Evolutionary conservation across 2,888 invertebrate species (phyloP).

Genomic region (Lymantria dispar): DNA sequence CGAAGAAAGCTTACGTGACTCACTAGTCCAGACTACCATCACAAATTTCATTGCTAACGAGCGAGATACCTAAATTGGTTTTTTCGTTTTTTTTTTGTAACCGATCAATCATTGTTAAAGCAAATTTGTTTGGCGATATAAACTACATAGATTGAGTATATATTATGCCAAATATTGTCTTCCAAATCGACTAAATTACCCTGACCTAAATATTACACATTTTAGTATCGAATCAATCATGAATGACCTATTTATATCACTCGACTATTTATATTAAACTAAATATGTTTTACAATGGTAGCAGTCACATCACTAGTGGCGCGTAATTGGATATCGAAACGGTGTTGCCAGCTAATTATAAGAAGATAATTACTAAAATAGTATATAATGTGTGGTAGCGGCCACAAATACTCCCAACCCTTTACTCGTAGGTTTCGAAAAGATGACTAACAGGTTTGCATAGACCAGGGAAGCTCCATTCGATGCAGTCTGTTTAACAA

Average conservation of each 20-base stretch:
- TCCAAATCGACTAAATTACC: neutral
- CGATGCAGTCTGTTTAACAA: no score
- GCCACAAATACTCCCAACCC: no score
- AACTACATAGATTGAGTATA: neutral
- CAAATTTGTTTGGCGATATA: neutral
- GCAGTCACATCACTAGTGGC: neutral
- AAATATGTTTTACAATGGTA: neutral
- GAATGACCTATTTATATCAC: neutral
- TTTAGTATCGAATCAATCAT: neutral
- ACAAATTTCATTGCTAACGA: no score
- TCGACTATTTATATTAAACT: neutral
- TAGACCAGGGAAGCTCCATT: no score
- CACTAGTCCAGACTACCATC: no score
- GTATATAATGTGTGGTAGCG: no score
- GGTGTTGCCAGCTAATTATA: neutral
- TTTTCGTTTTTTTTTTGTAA: neutral
- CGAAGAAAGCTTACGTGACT: no score
- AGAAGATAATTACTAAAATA: no score
- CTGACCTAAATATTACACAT: constrained; percentile 1
- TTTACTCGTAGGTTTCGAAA: no score
- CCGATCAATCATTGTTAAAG: neutral
- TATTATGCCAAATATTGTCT: neutral
- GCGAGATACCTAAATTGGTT: no score
- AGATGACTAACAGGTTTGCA: no score
- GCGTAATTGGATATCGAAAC: neutral